A percentile compares a stretch with the other conserved stretches of the same genome.
phyloP scores from a whole-genome alignment of 2,797 vertebrate species.

The Sebastolobus altivelis region DNA sequence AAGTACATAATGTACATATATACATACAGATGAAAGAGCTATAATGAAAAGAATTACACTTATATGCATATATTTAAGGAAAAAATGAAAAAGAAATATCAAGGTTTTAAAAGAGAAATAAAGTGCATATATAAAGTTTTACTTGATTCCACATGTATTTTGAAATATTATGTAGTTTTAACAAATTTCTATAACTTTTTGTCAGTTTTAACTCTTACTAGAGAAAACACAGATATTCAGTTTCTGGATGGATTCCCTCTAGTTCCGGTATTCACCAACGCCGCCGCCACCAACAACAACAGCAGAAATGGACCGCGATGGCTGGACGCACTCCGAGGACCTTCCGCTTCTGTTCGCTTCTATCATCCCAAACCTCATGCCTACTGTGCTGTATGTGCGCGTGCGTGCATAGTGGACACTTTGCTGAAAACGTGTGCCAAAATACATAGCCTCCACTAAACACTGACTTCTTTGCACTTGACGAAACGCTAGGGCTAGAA shows the following conservation, averaged over 20 bases:
- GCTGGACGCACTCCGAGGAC: constrained; percentile 55
- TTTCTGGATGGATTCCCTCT: constrained; percentile 61
- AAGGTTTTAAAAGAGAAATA: constrained; percentile 76
- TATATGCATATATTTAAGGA: constrained; percentile 86
- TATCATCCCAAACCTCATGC: constrained; percentile 67
- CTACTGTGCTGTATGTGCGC: constrained; percentile 69
- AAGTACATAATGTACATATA: constrained; percentile 84
- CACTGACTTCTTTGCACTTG: constrained; percentile 77
- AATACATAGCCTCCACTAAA: constrained; percentile 73
- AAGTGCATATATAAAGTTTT: constrained; percentile 75
- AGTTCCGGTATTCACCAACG: constrained; percentile 45
- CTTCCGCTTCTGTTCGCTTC: constrained; percentile 56
- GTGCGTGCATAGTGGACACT: constrained; percentile 66
- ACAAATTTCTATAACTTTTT: constrained; percentile 86
- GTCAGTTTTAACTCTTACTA: constrained; percentile 79
- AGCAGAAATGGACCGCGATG: constrained; percentile 39
- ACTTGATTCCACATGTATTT: constrained; percentile 85
- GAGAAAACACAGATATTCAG: constrained; percentile 52
- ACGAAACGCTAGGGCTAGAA: constrained; percentile 76
- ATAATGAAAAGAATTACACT: constrained; percentile 73
- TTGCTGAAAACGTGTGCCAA: constrained; percentile 76
- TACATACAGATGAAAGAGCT: constrained; percentile 82
- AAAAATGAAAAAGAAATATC: constrained; percentile 57
- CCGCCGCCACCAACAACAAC: constrained; percentile 16
- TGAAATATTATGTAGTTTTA: constrained; percentile 87